A percentile compares a stretch with the other conserved stretches of the same genome.
phyloP scores from a whole-genome alignment of 37 sponge, comb jelly and placozoan species.

The Geodia barretti region DNA sequence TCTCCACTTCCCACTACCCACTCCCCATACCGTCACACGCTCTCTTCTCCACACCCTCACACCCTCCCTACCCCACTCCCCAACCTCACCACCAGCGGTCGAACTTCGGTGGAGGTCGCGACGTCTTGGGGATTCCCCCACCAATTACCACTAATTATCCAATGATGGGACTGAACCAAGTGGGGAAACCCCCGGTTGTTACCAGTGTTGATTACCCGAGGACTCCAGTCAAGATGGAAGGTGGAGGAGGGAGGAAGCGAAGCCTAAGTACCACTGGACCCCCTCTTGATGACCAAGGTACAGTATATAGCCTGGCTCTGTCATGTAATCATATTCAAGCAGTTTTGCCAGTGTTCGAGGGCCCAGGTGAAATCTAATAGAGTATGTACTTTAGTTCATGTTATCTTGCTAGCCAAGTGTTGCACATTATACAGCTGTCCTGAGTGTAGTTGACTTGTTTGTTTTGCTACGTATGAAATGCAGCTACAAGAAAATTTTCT shows the following conservation, averaged over 20 bases:
- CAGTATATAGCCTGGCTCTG: too few species aligned
- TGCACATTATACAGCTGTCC: too few species aligned
- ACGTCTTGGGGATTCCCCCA: neutral
- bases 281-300: conserved; percentile 59
- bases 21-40: neutral
- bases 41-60: neutral
- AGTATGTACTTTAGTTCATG: too few species aligned
- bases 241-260: conserved; percentile 9
- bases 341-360: too few species aligned
- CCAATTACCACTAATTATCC: neutral
- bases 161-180: too few species aligned
- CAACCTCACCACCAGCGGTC: neutral
- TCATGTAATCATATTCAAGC: too few species aligned
- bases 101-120: neutral
- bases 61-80: neutral
- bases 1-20: neutral
- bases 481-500: too few species aligned
- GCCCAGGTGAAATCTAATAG: too few species aligned
- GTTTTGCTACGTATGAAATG: too few species aligned
- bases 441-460: too few species aligned
- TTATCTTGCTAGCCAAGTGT: too few species aligned
- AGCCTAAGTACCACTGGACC: conserved; percentile 6
- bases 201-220: neutral
- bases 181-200: neutral
- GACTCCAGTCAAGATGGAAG: neutral